Percentiles rank a stretch among this genome's conserved stretches.
phyloP scores from a whole-genome alignment of 2,797 vertebrate genomes.

The Sciurus vulgaris region DNA sequence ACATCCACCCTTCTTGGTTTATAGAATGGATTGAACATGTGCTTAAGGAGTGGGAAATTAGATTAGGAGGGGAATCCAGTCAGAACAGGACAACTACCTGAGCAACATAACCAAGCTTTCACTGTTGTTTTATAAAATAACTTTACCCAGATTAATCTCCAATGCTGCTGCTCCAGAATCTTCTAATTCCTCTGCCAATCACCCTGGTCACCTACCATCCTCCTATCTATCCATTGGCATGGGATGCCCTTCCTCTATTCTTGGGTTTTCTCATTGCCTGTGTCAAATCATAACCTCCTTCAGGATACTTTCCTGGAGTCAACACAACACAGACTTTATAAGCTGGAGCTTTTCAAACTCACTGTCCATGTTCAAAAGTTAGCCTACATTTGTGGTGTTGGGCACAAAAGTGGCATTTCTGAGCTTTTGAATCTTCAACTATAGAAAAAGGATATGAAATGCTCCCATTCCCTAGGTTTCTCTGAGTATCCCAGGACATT shows the following conservation, averaged over 20 bases:
- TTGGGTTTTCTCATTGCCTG: background rate
- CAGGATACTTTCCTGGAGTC: background rate
- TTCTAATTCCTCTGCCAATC: background rate
- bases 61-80: background rate
- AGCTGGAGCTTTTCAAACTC: background rate
- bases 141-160: background rate
- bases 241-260: background rate
- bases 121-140: background rate
- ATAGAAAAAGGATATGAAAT: background rate
- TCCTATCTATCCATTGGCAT: background rate
- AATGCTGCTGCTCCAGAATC: too few relatives aligned
- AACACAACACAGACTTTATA: background rate
- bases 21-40: background rate
- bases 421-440: background rate
- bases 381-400: rapidly evolving
- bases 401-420: background rate
- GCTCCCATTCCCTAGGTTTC: background rate
- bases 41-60: background rate
- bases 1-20: background rate
- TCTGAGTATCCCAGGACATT: background rate
- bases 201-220: background rate
- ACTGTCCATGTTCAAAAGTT: background rate
- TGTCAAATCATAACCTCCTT: background rate
- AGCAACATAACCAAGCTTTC: background rate
- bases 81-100: background rate